These are phyloP conservation scores for Ctena decussata DNA, from an alignment of 2,888 invertebrate species.

Conservation along the genomic window DNA sequence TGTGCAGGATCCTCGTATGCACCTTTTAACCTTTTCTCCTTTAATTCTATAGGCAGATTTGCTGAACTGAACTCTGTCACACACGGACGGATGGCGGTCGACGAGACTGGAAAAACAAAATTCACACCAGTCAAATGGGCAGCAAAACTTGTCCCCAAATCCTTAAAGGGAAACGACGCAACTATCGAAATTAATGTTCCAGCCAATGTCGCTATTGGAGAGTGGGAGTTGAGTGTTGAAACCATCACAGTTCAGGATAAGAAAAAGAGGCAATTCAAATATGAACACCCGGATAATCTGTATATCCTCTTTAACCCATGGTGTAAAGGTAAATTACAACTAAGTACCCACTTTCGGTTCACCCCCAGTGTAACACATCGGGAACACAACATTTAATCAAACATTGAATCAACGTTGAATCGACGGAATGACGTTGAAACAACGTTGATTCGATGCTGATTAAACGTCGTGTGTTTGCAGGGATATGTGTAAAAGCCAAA, in stretches of 20 bases:
- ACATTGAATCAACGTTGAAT: no score
- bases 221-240: constrained; percentile 43
- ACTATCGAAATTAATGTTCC: constrained; percentile 37
- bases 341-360: no score
- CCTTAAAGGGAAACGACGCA: background rate
- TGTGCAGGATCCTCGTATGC: no score
- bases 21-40: no score
- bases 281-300: constrained; percentile 88
- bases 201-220: constrained; percentile 46
- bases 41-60: constrained; percentile 1
- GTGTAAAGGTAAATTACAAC: constrained; percentile 92
- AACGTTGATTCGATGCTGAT: no score
- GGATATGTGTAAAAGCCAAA: no score
- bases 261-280: constrained; percentile 29
- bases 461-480: no score
- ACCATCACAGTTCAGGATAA: constrained; percentile 41
- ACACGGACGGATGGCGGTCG: constrained; percentile 29
- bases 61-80: constrained; percentile 13
- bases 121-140: constrained; percentile 36
- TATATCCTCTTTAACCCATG: constrained; percentile 96
- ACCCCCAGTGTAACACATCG: no score
- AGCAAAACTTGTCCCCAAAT: constrained; percentile 36
- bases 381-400: no score
- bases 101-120: constrained; percentile 37
- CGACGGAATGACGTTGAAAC: no score